Base-by-base conservation (phyloP, 2,888 invertebrate genomes). In the Torymus tubicola region DNA sequence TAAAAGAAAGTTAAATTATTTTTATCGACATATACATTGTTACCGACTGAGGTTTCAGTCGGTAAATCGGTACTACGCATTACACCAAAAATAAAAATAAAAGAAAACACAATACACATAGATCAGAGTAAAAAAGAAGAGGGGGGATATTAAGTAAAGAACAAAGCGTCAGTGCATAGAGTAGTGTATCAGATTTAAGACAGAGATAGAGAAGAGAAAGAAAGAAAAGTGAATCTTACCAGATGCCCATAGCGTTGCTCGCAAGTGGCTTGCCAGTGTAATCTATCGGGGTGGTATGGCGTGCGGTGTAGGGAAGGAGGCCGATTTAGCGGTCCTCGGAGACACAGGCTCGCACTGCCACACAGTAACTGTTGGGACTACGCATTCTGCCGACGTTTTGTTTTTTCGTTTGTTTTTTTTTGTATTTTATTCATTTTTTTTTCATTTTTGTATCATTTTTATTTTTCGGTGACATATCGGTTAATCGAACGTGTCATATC, bases 311-410 rank as follows among this genome's bases (percentile, higher is more conserved):
- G 90, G 88, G 86, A 89, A 89, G 88, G 90, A 89, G 89, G 88
- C 89, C 90, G 90, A 88, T 84, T 90, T 90, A 90, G 87, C 89
- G 90, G 89, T 89, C 90, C 89, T 90, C 90, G 90, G 90, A 90
- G 90, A 89, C 86, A 89, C 89, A 88, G 90, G 90, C 87, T 89
- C 90, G 89, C 89, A 90, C 90, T 90, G 90, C 89, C 89, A 90
- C 88, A 90, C 90, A 86, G 89, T 90, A 86, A 90, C 89, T 87
- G 89, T 90, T 89, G 90, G 90, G 89, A 88, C 89, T 89, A 89
- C 87, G 89, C 87, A 89, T 87, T 88, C 90, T 90, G 89, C 85
- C 82, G 77, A 73, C 58, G 74, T 69, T 76, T 73, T 79, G 70
- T 42, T 60, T 58, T 73, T 74, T 55, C 13, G 18, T 73, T 69